Evolutionary conservation across 2,113 vertebrate genomes (phyloP).

Genomic region (Heterocephalus glaber): DNA sequence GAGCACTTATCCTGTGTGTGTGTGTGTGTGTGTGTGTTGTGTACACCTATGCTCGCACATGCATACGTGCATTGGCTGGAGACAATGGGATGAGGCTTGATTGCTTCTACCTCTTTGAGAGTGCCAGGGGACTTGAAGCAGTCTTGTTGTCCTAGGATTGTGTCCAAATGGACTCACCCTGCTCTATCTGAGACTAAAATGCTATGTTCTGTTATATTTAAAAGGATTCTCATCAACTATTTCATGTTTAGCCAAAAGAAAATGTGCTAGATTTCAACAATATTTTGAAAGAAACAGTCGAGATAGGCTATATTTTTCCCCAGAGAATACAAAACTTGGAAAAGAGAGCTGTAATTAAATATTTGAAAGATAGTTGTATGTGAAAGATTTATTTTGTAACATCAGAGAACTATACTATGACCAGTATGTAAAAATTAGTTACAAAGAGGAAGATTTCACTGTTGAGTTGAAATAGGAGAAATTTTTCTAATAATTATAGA

Average conservation of each 20-base stretch:
- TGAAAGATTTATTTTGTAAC: not conserved
- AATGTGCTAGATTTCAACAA: not conserved
- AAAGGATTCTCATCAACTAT: not conserved
- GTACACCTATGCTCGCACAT: accelerated
- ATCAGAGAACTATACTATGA: not conserved
- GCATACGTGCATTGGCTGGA: too few relatives aligned
- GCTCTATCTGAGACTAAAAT: not conserved
- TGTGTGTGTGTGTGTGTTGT: accelerated
- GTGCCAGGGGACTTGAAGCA: not conserved
- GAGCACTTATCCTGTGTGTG: not conserved
- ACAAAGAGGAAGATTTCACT: not conserved
- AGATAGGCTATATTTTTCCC: not conserved
- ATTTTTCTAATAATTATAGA: not conserved
- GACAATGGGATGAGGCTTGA: not conserved
- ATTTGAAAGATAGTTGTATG: not conserved
- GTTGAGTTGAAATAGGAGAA: not conserved
- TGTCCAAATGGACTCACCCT: too few relatives aligned
- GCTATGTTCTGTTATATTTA: too few relatives aligned
- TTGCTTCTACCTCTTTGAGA: not conserved
- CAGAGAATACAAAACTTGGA: not conserved
- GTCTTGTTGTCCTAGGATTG: not conserved
- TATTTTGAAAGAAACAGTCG: slow-evolving; percentile 41
- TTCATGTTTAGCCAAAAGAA: not conserved
- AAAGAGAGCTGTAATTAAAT: not conserved
- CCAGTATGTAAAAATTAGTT: not conserved